Conservation (phyloP, 2,113 vertebrate genomes). For the Plectropomus leopardus region DNA sequence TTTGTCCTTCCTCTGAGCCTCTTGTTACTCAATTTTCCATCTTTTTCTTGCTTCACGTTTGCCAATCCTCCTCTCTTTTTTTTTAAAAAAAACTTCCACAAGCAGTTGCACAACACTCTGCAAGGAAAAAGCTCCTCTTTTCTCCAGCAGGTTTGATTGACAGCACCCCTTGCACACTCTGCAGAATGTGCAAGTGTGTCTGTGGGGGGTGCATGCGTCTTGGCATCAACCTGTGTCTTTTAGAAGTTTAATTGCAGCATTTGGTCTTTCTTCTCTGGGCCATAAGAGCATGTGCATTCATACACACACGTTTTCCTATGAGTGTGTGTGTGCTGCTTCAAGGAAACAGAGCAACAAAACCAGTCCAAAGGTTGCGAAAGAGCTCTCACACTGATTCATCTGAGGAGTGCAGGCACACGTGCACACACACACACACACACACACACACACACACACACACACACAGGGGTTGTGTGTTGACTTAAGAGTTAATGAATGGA, state of each 20-base stretch:
- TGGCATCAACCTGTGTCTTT: slow-evolving; percentile 59
- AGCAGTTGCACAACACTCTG: slow-evolving; percentile 60
- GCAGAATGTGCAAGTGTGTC: slow-evolving; percentile 34
- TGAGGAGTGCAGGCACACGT: slow-evolving; percentile 36
- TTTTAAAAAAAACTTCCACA: slow-evolving; percentile 43
- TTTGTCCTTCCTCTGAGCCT: slow-evolving; percentile 1
- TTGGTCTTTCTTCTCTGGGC: slow-evolving; percentile 53
- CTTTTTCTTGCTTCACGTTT: slow-evolving; percentile 49
- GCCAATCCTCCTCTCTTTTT: slow-evolving; percentile 45
- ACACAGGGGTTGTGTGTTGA: slow-evolving; percentile 79
- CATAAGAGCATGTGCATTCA: slow-evolving; percentile 25
- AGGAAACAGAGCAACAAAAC: slow-evolving; percentile 54
- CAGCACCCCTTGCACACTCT: slow-evolving; percentile 70
- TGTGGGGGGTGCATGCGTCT: slow-evolving; percentile 42
- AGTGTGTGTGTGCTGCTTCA: slow-evolving; percentile 20
- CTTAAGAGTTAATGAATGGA: slow-evolving; percentile 87
- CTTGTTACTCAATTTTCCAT: slow-evolving; percentile 62
- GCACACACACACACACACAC: slow-evolving; percentile 44
- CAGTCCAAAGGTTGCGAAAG: slow-evolving; percentile 65
- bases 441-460: slow-evolving; percentile 40
- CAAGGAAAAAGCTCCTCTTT: slow-evolving; percentile 51
- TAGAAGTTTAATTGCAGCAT: slow-evolving; percentile 64
- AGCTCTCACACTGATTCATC: slow-evolving; percentile 64
- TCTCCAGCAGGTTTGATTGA: slow-evolving; percentile 71
- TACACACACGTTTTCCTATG: slow-evolving; percentile 10